Percentiles rank a stretch among this genome's conserved stretches.
Evolutionary conservation across 2,797 vertebrate genomes (phyloP).

Genomic region (Crax fasciolata): DNA sequence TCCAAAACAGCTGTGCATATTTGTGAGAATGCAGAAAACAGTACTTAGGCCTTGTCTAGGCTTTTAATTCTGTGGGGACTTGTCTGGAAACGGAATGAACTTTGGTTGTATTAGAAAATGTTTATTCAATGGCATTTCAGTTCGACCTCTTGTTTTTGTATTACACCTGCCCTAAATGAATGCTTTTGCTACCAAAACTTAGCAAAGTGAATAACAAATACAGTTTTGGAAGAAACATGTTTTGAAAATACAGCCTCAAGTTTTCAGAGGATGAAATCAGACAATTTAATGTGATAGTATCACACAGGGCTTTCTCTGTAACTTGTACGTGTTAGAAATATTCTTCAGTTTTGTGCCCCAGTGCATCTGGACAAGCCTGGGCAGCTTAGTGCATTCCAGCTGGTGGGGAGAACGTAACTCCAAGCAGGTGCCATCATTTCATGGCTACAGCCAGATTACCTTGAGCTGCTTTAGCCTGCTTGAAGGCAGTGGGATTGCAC

Average conservation of each 20-base stretch:
- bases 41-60: background rate
- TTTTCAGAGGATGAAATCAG: background rate
- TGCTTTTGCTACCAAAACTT: background rate
- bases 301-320: background rate
- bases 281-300: background rate
- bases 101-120: slow-evolving; percentile 3
- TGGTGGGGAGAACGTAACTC: background rate
- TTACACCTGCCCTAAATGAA: slow-evolving; percentile 16
- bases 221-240: background rate
- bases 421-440: background rate
- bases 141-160: slow-evolving; percentile 38
- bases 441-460: background rate
- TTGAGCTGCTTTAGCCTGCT: background rate
- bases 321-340: background rate
- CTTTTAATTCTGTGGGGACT: slow-evolving; percentile 51
- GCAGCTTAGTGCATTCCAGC: background rate
- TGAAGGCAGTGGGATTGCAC: background rate
- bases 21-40: background rate
- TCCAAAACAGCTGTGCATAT: slow-evolving; percentile 43
- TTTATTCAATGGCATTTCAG: slow-evolving; percentile 25
- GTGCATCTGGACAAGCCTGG: background rate
- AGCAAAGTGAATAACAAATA: background rate
- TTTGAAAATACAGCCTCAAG: background rate
- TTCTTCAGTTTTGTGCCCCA: background rate
- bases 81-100: slow-evolving; percentile 23